A percentile compares a stretch with the other conserved stretches of the same genome.
phyloP scores from a whole-genome alignment of 1,140 invertebrate genomes.

The Lethrus apterus region DNA sequence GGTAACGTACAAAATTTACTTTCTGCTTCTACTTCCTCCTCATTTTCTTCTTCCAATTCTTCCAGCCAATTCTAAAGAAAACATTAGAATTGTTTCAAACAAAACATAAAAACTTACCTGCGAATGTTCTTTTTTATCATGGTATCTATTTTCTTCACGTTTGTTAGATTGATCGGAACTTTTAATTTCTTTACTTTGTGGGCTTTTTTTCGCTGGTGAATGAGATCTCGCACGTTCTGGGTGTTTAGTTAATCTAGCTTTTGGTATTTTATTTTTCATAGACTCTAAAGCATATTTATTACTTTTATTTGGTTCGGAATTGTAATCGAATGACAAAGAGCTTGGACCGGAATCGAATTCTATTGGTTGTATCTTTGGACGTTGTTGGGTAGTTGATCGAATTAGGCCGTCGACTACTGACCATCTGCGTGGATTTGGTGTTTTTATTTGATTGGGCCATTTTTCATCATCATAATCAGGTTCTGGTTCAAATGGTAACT shows the following conservation, averaged over 20 bases:
- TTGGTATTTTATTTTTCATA: slow-evolving; percentile 36
- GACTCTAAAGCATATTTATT: neutral
- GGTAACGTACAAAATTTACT: slow-evolving; percentile 45
- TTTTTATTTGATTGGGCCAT: slow-evolving; percentile 8
- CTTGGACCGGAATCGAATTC: slow-evolving; percentile 18
- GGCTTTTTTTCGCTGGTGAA: slow-evolving; percentile 32
- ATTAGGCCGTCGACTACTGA: slow-evolving; percentile 32
- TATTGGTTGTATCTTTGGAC: slow-evolving; percentile 11
- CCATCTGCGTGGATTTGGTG: slow-evolving; percentile 27
- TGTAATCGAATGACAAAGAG: slow-evolving; percentile 14
- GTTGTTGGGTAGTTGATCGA: slow-evolving; percentile 11
- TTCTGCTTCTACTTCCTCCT: slow-evolving; percentile 38
- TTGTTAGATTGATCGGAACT: slow-evolving; percentile 17
- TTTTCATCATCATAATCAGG: slow-evolving; percentile 36
- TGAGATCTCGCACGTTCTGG: slow-evolving; percentile 35
- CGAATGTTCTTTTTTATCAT: slow-evolving; percentile 6
- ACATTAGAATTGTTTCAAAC: neutral
- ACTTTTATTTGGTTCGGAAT: slow-evolving; percentile 5
- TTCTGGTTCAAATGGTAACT: slow-evolving; percentile 36
- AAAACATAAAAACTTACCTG: neutral
- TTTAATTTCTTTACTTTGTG: slow-evolving; percentile 22
- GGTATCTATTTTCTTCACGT: neutral
- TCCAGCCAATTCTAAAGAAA: slow-evolving; percentile 32
- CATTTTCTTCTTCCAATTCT: slow-evolving; percentile 34
- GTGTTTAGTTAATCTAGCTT: slow-evolving; percentile 32